Evolutionary conservation across 1,140 invertebrate genomes (phyloP), one percentile per base, ranked within the genome.

Genomic region (Brachionus koreanus): DNA sequence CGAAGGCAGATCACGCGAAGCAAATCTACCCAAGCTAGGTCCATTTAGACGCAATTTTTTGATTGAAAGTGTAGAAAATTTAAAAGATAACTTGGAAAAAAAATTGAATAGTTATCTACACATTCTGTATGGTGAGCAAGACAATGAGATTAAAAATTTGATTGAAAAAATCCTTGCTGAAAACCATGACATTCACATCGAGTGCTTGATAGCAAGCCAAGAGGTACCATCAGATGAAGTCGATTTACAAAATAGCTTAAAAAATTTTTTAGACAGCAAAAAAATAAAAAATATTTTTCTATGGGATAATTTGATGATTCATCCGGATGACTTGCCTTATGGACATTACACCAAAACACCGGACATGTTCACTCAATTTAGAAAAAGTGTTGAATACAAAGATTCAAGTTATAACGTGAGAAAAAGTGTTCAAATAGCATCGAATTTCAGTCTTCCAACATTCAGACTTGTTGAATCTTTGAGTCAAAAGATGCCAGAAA

Each of bases 281-380:
- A 85, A 84, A 37, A 85, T 86, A n/a, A 83, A 85, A 61, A 37
- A 87, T 35, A 74, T 86, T 37, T 84, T 84, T n/a, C 82, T 87
- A 23, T 89, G 87, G 88, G 87, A 86, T 65, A 84, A 87, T 12
- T 88, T 87, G 5, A 83, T 89, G 19, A 87, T 86, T 83, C 87
- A 89, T 83, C 85, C 83, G 37, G 85, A 86, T 83, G 88, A 89
- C 82, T 76, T 89, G n/a, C 87, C 87, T 16, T 89, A 87, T 83
- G 69, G 83, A 61, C 29, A 65, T 29, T 13, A 13, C 3, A 35
- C 1, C 74, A 86, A 86, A 79, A 77, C 87, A 25, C 88, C 88
- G 65, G 86, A 89, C 85, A 85, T 88, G 2, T 89, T 88, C 82
- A 88, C 88, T 52, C 84, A 87, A 82, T 89, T 89, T 83, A 83